A percentile compares a stretch with the other conserved stretches of the same genome.
These are phyloP conservation scores for Coracopsis vasa DNA, from an alignment of 2,113 vertebrate genomes.

Conservation along the genomic window DNA sequence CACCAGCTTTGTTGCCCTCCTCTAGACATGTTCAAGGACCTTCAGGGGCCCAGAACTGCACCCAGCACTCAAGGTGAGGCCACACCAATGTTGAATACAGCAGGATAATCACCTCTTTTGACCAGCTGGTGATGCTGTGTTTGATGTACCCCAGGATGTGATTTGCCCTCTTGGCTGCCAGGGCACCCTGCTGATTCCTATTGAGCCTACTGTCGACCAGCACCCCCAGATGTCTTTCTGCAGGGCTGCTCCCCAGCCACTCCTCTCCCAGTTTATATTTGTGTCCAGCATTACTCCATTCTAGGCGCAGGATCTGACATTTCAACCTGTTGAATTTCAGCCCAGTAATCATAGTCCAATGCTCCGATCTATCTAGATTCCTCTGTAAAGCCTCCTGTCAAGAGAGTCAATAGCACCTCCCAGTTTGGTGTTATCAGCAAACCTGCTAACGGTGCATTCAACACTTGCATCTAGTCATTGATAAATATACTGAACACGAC, in stretches of 20 bases:
- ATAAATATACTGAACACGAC: background rate
- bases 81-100: background rate
- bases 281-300: background rate
- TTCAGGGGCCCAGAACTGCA: background rate
- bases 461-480: background rate
- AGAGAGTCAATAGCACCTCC: background rate
- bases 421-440: background rate
- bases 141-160: background rate
- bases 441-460: background rate
- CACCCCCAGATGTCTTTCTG: background rate
- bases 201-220: background rate
- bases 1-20: background rate
- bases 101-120: background rate
- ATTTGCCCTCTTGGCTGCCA: background rate
- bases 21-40: background rate
- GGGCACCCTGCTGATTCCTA: background rate
- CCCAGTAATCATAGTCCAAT: background rate
- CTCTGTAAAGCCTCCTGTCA: background rate
- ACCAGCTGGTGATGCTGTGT: background rate
- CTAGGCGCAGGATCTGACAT: background rate
- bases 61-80: background rate
- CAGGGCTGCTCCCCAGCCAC: background rate
- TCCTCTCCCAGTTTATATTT: background rate
- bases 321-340: background rate
- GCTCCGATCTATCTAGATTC: background rate